Conservation (phyloP, 2,113 vertebrate species). For the Nannospalax galili region DNA sequence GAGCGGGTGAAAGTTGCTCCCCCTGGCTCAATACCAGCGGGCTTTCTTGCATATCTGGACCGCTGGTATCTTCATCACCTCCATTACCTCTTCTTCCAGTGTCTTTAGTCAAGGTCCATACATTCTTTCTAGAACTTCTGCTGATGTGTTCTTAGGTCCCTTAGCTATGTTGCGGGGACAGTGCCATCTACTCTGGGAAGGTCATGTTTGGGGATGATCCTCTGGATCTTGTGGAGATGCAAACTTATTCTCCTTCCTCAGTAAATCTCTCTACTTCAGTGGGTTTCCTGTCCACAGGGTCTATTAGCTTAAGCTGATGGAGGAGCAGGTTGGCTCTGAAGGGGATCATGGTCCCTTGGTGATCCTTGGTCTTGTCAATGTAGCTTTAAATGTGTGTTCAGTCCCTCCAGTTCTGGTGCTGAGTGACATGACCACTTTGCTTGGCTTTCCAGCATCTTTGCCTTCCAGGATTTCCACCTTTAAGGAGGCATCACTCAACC, state of each 20-base stretch:
- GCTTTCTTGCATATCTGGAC: no score
- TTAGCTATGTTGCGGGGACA: not conserved
- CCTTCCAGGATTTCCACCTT: not conserved
- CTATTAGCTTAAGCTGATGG: conserved; percentile 77
- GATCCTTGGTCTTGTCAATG: conserved; percentile 86
- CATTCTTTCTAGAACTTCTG: no score
- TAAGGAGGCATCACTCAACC: conserved; percentile 44
- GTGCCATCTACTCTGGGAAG: not conserved
- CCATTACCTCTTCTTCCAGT: no score
- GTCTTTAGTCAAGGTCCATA: no score
- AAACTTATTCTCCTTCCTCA: not conserved
- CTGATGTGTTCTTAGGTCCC: no score
- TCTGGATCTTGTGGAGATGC: not conserved
- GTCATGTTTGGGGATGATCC: not conserved
- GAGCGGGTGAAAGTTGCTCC: no score
- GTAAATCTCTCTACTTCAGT: no score
- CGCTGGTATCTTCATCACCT: no score
- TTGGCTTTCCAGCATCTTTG: not conserved
- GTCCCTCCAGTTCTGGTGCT: not conserved
- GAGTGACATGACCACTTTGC: not conserved
- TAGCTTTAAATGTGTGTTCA: conserved; percentile 87
- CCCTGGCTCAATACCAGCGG: no score
- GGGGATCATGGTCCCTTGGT: conserved; percentile 87
- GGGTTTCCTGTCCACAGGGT: conserved; percentile 89
- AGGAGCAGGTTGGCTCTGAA: conserved; percentile 92